Conservation (phyloP, 2,113 vertebrate species). For the Phaethornis superciliosus region DNA sequence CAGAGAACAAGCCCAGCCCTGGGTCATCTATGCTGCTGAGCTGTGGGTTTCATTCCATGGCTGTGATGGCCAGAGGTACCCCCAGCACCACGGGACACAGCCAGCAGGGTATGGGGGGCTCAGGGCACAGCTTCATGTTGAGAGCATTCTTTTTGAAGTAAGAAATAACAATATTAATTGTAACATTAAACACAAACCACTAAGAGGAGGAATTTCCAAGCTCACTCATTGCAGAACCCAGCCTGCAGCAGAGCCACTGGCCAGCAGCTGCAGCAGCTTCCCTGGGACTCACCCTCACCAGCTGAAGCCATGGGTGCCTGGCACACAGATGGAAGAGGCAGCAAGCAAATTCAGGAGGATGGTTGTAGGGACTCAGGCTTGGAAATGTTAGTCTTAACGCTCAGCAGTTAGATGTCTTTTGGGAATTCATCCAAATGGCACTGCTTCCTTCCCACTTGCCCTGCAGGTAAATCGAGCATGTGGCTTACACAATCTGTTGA, state of each 20-base stretch:
- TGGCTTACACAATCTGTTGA: slow-evolving; percentile 63
- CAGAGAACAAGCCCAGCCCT: not conserved
- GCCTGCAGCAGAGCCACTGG: not conserved
- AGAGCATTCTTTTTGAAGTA: not conserved
- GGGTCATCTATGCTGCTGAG: not conserved
- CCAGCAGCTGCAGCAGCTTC: not conserved
- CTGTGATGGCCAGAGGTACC: not conserved
- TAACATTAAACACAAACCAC: not conserved
- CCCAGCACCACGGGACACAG: not conserved
- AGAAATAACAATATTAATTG: not conserved
- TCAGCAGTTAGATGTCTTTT: slow-evolving; percentile 7
- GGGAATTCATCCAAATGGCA: slow-evolving; percentile 58
- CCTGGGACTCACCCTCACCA: not conserved
- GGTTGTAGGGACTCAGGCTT: not conserved
- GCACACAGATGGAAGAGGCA: rapidly evolving
- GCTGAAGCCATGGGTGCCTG: not conserved
- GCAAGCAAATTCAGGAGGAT: not conserved
- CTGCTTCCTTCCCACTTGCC: slow-evolving; percentile 46
- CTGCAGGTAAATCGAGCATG: slow-evolving; percentile 66
- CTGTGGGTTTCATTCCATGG: rapidly evolving
- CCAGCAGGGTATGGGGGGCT: not conserved
- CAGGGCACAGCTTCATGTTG: not conserved
- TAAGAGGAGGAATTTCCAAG: not conserved
- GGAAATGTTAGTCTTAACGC: not conserved
- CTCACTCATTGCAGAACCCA: not conserved